These are phyloP conservation scores for Leptopilina syphax DNA, from an alignment of 2,888 invertebrate species.

Conservation along the genomic window DNA sequence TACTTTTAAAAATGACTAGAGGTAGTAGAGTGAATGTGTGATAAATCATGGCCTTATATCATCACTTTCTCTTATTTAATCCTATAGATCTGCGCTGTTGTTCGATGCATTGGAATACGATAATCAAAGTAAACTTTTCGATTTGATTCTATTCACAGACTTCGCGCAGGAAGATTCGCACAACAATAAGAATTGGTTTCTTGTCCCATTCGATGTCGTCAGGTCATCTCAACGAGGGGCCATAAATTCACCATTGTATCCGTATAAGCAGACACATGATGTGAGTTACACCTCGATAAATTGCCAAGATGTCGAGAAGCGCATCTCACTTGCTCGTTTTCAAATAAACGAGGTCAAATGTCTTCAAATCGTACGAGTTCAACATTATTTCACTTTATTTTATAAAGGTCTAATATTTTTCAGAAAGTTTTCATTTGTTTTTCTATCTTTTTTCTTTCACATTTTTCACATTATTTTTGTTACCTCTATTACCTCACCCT, in stretches of 20 bases:
- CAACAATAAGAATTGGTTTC: neutral
- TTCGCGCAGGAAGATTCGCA: slow-evolving; percentile 15
- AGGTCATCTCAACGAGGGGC: slow-evolving; percentile 20
- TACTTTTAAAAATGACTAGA: slow-evolving; percentile 14
- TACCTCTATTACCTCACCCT: too few relatives aligned
- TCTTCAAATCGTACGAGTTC: neutral
- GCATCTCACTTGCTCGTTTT: neutral
- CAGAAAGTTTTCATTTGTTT: too few relatives aligned
- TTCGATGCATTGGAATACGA: slow-evolving; percentile 5
- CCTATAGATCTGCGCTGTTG: neutral
- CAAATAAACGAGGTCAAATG: slow-evolving; percentile 20
- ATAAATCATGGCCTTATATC: neutral
- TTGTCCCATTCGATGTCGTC: slow-evolving; percentile 26
- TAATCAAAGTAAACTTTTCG: neutral
- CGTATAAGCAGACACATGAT: slow-evolving; percentile 30
- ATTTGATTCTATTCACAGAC: neutral
- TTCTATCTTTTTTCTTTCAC: too few relatives aligned
- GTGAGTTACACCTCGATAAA: slow-evolving; percentile 39
- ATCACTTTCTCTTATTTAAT: slow-evolving; percentile 23
- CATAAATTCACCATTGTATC: slow-evolving; percentile 27
- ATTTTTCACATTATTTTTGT: too few relatives aligned
- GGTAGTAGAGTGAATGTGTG: neutral
- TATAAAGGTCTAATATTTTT: too few relatives aligned
- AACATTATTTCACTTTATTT: too few relatives aligned
- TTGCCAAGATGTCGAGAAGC: slow-evolving; percentile 8